Base-by-base conservation (phyloP, 92 coral and sea anemone genomes). In the Epizoanthus ramosus region DNA sequence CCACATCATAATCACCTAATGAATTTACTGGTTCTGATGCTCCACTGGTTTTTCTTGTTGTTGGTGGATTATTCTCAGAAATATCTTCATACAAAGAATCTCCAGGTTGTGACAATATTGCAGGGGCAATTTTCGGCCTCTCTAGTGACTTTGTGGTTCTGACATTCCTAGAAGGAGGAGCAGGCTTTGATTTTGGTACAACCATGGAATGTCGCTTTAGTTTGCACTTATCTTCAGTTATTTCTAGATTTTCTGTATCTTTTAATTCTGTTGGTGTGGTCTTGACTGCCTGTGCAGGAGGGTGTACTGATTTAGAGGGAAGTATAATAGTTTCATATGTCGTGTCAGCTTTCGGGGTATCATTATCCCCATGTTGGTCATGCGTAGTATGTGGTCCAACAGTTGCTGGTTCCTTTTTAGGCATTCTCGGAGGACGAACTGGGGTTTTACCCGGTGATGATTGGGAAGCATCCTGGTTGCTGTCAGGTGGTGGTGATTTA, bases 111-210 rank as follows among this genome's bases (percentile, higher is more conserved):
- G 71, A 43, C 3, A 24, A 18, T 39, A 60, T 9, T 39, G 16
- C 28, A 15, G 45, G 84, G 33, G 14, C 1, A 8, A n/a, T 25
- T 14, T 80, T 80, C 23, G 85, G 79, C 17, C 66, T 50, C 77
- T 80, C 85, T 31, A 73, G 33, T 16, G 79, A 52, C 23, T 73
- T 82, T 35, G 76, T 57, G 3, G 66, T 71, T 23, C 35, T 67
- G 17, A 3, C 56, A 50, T 31, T 80, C 47, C 85, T 80, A 50
- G 68, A 3, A 1, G 79, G 74, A 4, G 52, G 12, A 13, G 77
- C 53, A 21, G 77, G 71, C 33, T 22, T 77, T 43, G 57, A 15
- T 18, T 69, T 77, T 63, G 61, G 82, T 18, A 5, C 59, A 41
- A 77, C 37, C 66, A 63, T 65, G 66, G 70, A 63, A 35, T 77